phyloP scores from a whole-genome alignment of 1,140 invertebrate species.

The Muscidifurax raptorellus region DNA sequence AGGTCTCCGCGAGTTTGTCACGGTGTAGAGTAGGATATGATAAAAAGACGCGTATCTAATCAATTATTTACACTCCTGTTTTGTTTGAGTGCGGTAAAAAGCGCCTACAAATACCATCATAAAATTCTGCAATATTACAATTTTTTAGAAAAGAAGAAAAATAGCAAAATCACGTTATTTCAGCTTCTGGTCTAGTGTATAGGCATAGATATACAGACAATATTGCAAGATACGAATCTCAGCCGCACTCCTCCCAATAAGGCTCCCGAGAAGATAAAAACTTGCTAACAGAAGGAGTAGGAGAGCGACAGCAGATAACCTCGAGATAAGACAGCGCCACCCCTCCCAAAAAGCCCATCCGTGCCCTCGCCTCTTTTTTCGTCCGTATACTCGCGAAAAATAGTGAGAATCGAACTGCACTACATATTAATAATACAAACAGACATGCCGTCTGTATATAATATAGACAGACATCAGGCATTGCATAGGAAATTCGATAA shows the following conservation, averaged over 20 bases:
- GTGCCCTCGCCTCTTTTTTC: background rate
- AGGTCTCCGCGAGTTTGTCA: background rate
- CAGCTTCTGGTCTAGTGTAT: too few species aligned
- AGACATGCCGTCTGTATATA: background rate
- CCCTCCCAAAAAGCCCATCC: background rate
- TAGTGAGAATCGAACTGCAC: background rate
- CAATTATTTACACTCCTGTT: background rate
- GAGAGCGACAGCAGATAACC: background rate
- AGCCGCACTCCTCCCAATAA: background rate
- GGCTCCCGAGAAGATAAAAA: background rate
- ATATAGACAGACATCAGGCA: too few species aligned
- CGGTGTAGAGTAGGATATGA: background rate
- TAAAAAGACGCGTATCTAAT: background rate
- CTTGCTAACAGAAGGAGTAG: background rate
- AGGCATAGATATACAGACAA: background rate
- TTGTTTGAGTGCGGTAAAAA: background rate
- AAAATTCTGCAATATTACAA: too few species aligned
- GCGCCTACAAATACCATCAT: too few species aligned
- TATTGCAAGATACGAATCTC: background rate
- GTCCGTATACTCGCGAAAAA: too few species aligned
- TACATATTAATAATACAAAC: background rate
- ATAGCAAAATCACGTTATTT: too few species aligned
- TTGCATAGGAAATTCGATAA: background rate
- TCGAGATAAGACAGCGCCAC: background rate
- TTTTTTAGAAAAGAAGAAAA: too few species aligned